Base-by-base conservation (phyloP, 2,888 invertebrate genomes). In the Netelia fuscicornis region DNA sequence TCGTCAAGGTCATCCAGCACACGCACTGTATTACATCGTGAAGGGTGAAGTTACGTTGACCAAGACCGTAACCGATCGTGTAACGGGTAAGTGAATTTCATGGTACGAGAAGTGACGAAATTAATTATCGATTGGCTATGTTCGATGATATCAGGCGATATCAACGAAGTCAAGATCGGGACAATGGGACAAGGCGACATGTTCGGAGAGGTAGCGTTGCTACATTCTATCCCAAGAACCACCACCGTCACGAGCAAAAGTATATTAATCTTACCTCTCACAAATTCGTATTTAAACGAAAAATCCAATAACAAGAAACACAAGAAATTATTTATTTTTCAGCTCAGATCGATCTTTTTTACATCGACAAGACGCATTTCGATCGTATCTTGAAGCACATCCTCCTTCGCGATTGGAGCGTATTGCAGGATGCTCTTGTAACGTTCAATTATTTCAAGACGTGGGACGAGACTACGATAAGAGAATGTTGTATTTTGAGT, bases 401-500 rank as follows among this genome's bases (percentile, higher is more conserved):
- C 0, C 94, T 96, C 5, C 94, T 95, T 89, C 94, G 95, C 77
- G 95, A 96, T 89, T 96, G 96, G 96, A 95, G 96, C 80, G 94
- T 95, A 89, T 95, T 96, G 17, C 94, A 94, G 65, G 93, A 93
- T 5, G 96, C 96, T 0, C 95, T 96, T 94, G 94, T 95, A 2
- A 94, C 94, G 64, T 96, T 96, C 86, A 95, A 95, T 65, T 96
- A 96, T 90, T 96, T 96, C 89, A 95, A 96, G 87, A 94, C 94
- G 11, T 95, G 96, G 93, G 95, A 95, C 88, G 95, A 95, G 91
- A 94, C 94, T 70, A 90, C 95, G 0, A 94, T 95, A 74, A 94
- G 96, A 65, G 96, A 96, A 92, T 96, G 96, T 89, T 96, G 96
- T 88, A 96, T 96, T 87, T 94, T 96, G 37, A 95, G 96, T 3